phyloP scores from a whole-genome alignment of 2,113 vertebrate genomes.

The Ceyx margarethae region DNA sequence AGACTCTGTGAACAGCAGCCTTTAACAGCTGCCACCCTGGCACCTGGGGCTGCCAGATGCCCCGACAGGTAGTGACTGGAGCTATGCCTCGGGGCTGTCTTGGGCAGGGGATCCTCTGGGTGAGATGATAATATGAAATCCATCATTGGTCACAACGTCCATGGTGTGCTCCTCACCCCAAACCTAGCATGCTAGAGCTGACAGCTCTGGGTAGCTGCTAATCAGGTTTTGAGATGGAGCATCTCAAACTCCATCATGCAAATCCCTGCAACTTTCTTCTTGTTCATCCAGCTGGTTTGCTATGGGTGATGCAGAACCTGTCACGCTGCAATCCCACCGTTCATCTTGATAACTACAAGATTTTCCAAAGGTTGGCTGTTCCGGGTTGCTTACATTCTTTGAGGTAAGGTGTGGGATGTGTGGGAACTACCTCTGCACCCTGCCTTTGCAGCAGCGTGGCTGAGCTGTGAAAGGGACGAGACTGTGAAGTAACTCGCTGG shows the following conservation, averaged over 20 bases:
- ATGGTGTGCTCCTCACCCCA: not conserved
- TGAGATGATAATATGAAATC: not conserved
- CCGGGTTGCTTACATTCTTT: not conserved
- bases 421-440: not conserved
- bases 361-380: not conserved
- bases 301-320: not conserved
- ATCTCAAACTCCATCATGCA: not conserved
- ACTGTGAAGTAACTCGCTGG: not conserved
- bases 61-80: not conserved
- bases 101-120: not conserved
- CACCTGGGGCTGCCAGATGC: not conserved
- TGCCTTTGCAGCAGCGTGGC: not conserved
- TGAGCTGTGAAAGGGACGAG: not conserved
- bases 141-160: accelerated
- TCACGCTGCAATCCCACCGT: not conserved
- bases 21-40: not conserved
- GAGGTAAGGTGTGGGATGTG: not conserved
- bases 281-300: not conserved
- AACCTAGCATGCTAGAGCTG: not conserved
- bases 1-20: not conserved
- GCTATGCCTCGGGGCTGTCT: not conserved
- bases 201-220: not conserved
- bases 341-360: not conserved
- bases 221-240: not conserved
- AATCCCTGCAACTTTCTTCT: not conserved